phyloP scores from a whole-genome alignment of 2,888 invertebrate genomes.

The Eulithis prunata region DNA sequence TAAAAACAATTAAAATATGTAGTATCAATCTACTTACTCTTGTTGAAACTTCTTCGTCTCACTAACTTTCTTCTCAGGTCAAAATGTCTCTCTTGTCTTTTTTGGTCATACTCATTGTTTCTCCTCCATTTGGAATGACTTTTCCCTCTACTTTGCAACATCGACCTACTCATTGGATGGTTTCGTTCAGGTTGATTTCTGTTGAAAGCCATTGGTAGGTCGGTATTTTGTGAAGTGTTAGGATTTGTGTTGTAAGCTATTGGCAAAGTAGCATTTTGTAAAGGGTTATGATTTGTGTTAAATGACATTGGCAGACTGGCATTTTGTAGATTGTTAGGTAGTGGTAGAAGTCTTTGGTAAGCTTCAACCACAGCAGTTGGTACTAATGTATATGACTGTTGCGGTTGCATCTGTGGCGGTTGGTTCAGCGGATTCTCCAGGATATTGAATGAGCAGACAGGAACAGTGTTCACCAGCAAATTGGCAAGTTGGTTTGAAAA shows the following conservation, averaged over 20 bases:
- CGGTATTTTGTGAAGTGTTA: too few species aligned
- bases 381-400: constrained; percentile 17
- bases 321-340: constrained; percentile 15
- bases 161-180: neutral
- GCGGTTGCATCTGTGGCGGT: neutral
- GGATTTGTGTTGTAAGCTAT: neutral
- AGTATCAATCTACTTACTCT: constrained; percentile 26
- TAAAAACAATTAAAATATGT: constrained; percentile 24
- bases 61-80: constrained; percentile 52
- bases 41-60: constrained; percentile 39
- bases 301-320: neutral
- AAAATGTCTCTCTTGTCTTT: constrained; percentile 10
- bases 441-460: constrained; percentile 6
- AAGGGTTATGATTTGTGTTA: neutral
- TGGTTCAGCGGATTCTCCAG: constrained; percentile 14
- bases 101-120: neutral
- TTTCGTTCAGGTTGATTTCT: neutral
- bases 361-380: constrained; percentile 12
- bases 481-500: constrained; percentile 41
- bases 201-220: too few species aligned
- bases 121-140: constrained; percentile 1
- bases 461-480: constrained; percentile 22
- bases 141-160: neutral
- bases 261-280: constrained; percentile 10
- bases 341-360: constrained; percentile 13